Conservation (phyloP, 35 echinoderm and acorn worm species). For the Holothuria glaberrima region DNA sequence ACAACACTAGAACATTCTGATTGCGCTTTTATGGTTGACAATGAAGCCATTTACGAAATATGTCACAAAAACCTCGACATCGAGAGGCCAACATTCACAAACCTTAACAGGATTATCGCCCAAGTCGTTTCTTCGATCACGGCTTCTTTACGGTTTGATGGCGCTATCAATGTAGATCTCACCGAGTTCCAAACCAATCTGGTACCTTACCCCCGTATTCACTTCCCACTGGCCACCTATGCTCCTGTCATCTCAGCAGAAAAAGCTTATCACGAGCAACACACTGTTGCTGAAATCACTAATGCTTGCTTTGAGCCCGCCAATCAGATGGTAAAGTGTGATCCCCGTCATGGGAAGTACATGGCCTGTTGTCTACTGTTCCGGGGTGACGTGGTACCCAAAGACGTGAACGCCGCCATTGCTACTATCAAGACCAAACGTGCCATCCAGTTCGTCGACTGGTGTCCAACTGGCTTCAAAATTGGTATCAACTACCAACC, state of each 20-base stretch:
- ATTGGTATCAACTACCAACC: conserved; percentile 87
- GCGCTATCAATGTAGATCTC: conserved; percentile 6
- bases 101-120: conserved; percentile 15
- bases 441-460: conserved; percentile 99
- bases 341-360: conserved; percentile 35
- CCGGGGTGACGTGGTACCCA: conserved; percentile 42
- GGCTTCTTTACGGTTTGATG: conserved; percentile 10
- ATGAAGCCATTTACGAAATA: conserved; percentile 18
- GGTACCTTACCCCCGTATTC: conserved; percentile 15
- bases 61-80: conserved; percentile 28
- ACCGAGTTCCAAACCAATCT: conserved; percentile 33
- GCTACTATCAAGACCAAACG: conserved; percentile 94
- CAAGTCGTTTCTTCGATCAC: conserved; percentile 17
- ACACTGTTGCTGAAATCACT: conserved; percentile 15
- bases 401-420: conserved; percentile 42
- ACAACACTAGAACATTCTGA: conserved; percentile 23
- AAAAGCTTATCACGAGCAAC: conserved; percentile 24
- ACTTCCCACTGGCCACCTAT: conserved; percentile 7
- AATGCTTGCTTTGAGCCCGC: conserved; percentile 7
- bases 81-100: conserved; percentile 6
- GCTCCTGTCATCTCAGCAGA: conserved; percentile 36
- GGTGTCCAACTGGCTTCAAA: conserved; percentile 94
- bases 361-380: conserved; percentile 19
- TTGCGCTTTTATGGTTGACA: conserved; percentile 33
- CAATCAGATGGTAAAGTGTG: conserved; percentile 28